These are phyloP conservation scores for Micropoecilia bifurca DNA, from an alignment of 2,797 vertebrate species.

Conservation along the genomic window DNA sequence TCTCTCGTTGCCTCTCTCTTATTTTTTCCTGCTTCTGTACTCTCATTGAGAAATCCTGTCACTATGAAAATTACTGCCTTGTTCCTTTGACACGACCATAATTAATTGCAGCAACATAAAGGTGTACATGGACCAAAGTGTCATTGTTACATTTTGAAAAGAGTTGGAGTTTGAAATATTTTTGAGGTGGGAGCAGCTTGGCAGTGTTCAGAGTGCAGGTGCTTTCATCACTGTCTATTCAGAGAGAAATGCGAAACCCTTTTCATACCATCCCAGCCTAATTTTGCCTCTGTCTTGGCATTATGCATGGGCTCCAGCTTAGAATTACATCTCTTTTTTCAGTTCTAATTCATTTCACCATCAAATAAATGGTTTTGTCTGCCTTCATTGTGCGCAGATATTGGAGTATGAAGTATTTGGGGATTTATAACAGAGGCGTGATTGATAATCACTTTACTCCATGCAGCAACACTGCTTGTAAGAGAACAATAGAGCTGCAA, in stretches of 20 bases:
- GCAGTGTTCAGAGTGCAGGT: slow-evolving; percentile 64
- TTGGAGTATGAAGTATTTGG: slow-evolving; percentile 57
- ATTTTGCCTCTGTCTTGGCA: slow-evolving; percentile 36
- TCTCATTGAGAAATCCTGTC: slow-evolving; percentile 57
- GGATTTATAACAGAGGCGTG: slow-evolving; percentile 62
- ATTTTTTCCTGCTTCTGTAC: slow-evolving; percentile 31
- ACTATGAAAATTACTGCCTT: slow-evolving; percentile 68
- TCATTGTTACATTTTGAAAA: slow-evolving; percentile 66
- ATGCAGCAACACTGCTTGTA: slow-evolving; percentile 37
- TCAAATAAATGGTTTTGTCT: slow-evolving; percentile 58
- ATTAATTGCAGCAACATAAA: slow-evolving; percentile 74
- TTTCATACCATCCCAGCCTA: slow-evolving; percentile 39
- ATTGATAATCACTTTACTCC: slow-evolving; percentile 72
- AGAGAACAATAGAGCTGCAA: slow-evolving; percentile 43
- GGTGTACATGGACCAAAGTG: slow-evolving; percentile 58
- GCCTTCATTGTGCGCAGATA: slow-evolving; percentile 57
- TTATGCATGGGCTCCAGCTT: slow-evolving; percentile 41
- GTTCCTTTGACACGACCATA: slow-evolving; percentile 68
- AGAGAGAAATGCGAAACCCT: slow-evolving; percentile 47
- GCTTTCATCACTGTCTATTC: slow-evolving; percentile 76
- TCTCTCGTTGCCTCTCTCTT: slow-evolving; percentile 37
- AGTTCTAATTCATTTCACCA: slow-evolving; percentile 55
- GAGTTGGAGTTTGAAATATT: slow-evolving; percentile 51
- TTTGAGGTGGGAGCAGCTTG: slow-evolving; percentile 38
- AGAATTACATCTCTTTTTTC: slow-evolving; percentile 57